Conservation (phyloP, 1,140 invertebrate genomes). For the Eriosoma lanigerum region DNA sequence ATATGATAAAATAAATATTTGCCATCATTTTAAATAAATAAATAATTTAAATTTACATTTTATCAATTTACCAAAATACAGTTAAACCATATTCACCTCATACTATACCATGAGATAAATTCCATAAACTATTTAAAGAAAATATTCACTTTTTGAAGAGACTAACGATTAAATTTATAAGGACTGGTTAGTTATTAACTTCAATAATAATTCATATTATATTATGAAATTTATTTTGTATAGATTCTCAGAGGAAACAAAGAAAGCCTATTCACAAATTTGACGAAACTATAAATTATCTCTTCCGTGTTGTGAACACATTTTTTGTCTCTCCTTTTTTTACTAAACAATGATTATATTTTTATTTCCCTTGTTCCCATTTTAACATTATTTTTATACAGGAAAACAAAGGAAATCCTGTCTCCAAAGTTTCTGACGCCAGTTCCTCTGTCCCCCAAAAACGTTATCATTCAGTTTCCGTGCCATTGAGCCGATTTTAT, state of each 20-base stretch:
- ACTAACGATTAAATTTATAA: conserved; percentile 15
- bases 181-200: conserved; percentile 16
- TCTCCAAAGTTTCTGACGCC: conserved; percentile 45
- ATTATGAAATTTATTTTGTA: too few species aligned
- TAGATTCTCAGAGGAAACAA: neutral
- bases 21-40: too few species aligned
- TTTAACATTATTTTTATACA: conserved; percentile 38
- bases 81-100: conserved; percentile 8
- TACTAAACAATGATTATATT: conserved; percentile 48
- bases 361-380: conserved; percentile 10
- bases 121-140: neutral
- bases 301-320: conserved; percentile 38
- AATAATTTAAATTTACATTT: neutral
- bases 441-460: conserved; percentile 10
- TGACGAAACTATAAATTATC: conserved; percentile 44
- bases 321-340: conserved; percentile 27
- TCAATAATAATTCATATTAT: too few species aligned
- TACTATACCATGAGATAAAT: conserved; percentile 1
- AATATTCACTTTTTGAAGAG: neutral
- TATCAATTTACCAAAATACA: neutral
- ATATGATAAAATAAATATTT: too few species aligned
- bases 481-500: conserved; percentile 50
- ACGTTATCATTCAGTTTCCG: conserved; percentile 50
- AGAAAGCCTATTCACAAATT: neutral
- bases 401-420: conserved; percentile 50